These are phyloP conservation scores for Panzeria rudis DNA, from an alignment of 2,888 invertebrate genomes.

Conservation along the genomic window DNA sequence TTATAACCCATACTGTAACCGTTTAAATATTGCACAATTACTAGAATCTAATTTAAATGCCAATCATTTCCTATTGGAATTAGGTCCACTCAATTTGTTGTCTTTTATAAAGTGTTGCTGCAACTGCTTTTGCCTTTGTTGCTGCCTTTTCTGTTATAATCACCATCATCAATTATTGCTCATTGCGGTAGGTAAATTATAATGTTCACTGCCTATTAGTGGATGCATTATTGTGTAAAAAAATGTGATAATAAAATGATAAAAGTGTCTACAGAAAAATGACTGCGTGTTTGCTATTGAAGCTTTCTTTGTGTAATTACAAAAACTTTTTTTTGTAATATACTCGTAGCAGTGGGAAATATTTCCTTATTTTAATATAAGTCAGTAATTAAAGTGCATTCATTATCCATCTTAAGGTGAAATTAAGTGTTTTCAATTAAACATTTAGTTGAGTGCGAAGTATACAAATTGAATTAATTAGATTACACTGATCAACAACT, in stretches of 20 bases:
- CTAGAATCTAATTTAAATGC: conserved; percentile 59
- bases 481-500: not conserved
- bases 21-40: conserved; percentile 29
- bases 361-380: not conserved
- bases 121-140: conserved; percentile 4
- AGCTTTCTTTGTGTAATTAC: not conserved
- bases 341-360: not conserved
- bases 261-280: conserved; percentile 42
- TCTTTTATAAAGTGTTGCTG: conserved; percentile 19
- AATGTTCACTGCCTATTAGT: conserved; percentile 54
- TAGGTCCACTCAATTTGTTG: conserved; percentile 49
- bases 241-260: conserved; percentile 48
- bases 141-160: conserved; percentile 44
- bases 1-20: not conserved
- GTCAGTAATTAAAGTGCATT: not conserved
- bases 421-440: not conserved
- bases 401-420: too few relatives aligned
- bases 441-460: not conserved
- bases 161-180: conserved; percentile 59
- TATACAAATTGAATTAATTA: not conserved
- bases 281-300: not conserved
- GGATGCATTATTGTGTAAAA: conserved; percentile 36
- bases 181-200: conserved; percentile 66
- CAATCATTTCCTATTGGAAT: conserved; percentile 57
- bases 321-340: not conserved